Evolutionary conservation across 2,888 invertebrate genomes (phyloP), one percentile per base, ranked within the genome.

Genomic region (Cerceris ruficornis): DNA sequence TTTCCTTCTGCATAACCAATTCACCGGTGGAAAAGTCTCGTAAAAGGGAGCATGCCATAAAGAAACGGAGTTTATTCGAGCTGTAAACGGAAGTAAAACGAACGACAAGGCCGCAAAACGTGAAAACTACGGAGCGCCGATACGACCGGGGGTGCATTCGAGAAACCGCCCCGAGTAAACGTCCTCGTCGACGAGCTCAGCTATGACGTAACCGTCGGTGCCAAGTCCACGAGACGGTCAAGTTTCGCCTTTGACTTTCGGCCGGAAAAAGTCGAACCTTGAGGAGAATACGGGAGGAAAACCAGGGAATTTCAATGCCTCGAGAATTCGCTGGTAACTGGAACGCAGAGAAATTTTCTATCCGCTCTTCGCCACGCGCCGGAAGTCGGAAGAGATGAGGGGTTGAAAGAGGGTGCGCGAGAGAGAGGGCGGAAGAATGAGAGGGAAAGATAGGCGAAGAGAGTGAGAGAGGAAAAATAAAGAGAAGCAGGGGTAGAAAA

Each of bases 11-110:
- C 42, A 59, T 77, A 66, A 58, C 41, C 68, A 73, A 72, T 69
- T 68, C 65, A 13, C 72, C 43, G 55, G 8, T 41, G 2, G 13
- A 65, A 62, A 58, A 28, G 28, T 28, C 68, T 71, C 65, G 59
- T 69, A 71, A 77, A 77, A 60, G 49, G 14, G 14, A 49, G 60
- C 13, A 41, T 62, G 39, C 55, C 69, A 68, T 79, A 73, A 79
- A 79, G 39, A 57, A 42, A 65, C 17, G 7, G 58, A 69, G 59
- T 79, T 76, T 76, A 76, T 52, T 60, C 28, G 9, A 41, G 49
- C 13, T 61, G 69, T 72, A 76, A 75, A 79, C 71, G 64, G 52
- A 68, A 69, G 46, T 46, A 55, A 57, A 70, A 60, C 46, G 55
- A 54, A 52, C n/a, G 57, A 28, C 28, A 28, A 17, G 61, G 14